A percentile compares a stretch with the other conserved stretches of the same genome.
These are phyloP conservation scores for Brachypalpus laphriformis DNA, from an alignment of 2,888 invertebrate species.

Conservation along the genomic window DNA sequence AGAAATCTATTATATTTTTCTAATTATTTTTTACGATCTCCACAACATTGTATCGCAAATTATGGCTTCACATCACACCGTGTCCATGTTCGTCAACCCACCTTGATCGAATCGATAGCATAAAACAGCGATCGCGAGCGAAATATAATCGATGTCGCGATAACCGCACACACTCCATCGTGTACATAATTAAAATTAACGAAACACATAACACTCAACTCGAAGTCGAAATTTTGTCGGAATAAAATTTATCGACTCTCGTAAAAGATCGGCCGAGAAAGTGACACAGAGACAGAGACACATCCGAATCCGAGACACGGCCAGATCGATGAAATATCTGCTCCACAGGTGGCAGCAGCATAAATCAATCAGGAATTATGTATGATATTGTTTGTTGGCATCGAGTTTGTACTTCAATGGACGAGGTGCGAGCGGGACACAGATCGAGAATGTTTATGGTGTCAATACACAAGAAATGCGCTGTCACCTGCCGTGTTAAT, in stretches of 20 bases:
- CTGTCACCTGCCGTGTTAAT: slow-evolving; percentile 72
- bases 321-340: slow-evolving; percentile 62
- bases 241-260: slow-evolving; percentile 41
- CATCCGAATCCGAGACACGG: slow-evolving; percentile 11
- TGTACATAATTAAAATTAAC: slow-evolving; percentile 9
- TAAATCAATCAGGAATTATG: slow-evolving; percentile 71
- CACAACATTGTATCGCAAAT: slow-evolving; percentile 45
- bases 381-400: slow-evolving; percentile 24
- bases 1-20: slow-evolving; percentile 27
- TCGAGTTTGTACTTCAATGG: slow-evolving; percentile 30
- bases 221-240: background rate
- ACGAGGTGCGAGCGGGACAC: background rate
- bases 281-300: slow-evolving; percentile 34
- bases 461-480: slow-evolving; percentile 55
- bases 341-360: slow-evolving; percentile 66
- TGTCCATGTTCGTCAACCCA: slow-evolving; percentile 2
- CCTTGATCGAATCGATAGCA: background rate
- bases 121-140: background rate
- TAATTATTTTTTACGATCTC: slow-evolving; percentile 58
- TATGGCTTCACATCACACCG: slow-evolving; percentile 23
- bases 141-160: background rate
- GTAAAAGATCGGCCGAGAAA: slow-evolving; percentile 51
- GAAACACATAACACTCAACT: background rate
- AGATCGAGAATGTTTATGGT: slow-evolving; percentile 55
- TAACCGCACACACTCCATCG: slow-evolving; percentile 5